Conservation (phyloP, 2,797 vertebrate genomes). For the Ciconia nigra region DNA sequence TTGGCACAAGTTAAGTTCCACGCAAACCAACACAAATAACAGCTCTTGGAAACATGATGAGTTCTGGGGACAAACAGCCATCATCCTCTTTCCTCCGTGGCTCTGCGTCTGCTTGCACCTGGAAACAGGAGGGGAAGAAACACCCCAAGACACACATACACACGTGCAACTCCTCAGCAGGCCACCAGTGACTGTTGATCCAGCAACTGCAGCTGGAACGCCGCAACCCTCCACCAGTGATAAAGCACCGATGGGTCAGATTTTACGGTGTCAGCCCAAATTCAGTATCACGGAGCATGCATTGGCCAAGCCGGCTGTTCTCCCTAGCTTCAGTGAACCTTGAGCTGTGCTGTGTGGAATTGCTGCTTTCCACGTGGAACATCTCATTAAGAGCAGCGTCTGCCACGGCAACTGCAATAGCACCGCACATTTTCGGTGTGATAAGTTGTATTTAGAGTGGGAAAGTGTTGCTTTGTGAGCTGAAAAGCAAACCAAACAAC, state of each 20-base stretch:
- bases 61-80: not conserved
- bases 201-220: constrained; percentile 20
- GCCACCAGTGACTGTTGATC: not conserved
- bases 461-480: not conserved
- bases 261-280: constrained; percentile 3
- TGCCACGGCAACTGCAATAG: not conserved
- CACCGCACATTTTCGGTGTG: not conserved
- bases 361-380: not conserved
- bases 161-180: not conserved
- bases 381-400: not conserved
- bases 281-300: not conserved
- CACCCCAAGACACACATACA: not conserved
- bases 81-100: not conserved
- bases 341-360: not conserved
- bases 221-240: not conserved
- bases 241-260: not conserved
- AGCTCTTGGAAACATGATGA: not conserved
- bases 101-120: not conserved
- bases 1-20: not conserved
- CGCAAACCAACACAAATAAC: not conserved
- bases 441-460: not conserved
- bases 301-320: not conserved
- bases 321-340: not conserved
- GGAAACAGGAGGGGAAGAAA: not conserved
- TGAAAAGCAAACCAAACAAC: not conserved